Conservation (phyloP, 2,888 invertebrate genomes). For the Lumbricus terrestris region DNA sequence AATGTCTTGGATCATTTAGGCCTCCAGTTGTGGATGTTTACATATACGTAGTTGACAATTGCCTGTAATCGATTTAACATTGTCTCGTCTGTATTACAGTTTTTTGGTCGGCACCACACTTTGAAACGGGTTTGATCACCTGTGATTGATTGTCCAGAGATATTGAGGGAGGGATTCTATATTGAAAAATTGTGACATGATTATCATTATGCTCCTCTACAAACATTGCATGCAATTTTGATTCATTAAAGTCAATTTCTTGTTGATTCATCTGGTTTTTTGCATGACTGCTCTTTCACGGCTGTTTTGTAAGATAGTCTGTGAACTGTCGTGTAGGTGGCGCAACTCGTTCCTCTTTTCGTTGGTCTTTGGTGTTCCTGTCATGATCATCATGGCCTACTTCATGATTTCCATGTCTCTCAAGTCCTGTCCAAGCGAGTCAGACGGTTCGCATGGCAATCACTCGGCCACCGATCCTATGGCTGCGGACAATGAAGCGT, state of each 20-base stretch:
- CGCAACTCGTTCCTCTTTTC: slow-evolving; percentile 88
- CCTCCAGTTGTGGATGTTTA: not conserved
- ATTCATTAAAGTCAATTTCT: not conserved
- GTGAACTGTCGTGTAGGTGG: slow-evolving; percentile 66
- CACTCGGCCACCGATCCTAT: not conserved
- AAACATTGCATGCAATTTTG: not conserved
- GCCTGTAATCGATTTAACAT: not conserved
- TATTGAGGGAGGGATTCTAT: no score
- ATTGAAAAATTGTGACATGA: not conserved
- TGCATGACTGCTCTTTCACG: no score
- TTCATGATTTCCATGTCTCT: slow-evolving; percentile 71
- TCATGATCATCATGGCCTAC: slow-evolving; percentile 92
- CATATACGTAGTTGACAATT: not conserved
- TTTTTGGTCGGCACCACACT: not conserved
- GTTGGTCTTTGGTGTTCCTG: slow-evolving; percentile 87
- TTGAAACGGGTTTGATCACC: not conserved
- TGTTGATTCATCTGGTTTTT: not conserved
- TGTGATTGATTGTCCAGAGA: not conserved
- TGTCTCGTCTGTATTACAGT: not conserved
- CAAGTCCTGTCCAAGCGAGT: not conserved
- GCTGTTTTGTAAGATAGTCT: not conserved
- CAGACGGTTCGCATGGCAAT: not conserved
- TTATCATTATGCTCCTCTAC: not conserved
- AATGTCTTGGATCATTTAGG: not conserved
- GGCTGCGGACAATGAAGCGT: not conserved